Evolutionary conservation across 2,888 invertebrate genomes (phyloP), one percentile per base, ranked within the genome.

Genomic region (Dysmachus trigonus): DNA sequence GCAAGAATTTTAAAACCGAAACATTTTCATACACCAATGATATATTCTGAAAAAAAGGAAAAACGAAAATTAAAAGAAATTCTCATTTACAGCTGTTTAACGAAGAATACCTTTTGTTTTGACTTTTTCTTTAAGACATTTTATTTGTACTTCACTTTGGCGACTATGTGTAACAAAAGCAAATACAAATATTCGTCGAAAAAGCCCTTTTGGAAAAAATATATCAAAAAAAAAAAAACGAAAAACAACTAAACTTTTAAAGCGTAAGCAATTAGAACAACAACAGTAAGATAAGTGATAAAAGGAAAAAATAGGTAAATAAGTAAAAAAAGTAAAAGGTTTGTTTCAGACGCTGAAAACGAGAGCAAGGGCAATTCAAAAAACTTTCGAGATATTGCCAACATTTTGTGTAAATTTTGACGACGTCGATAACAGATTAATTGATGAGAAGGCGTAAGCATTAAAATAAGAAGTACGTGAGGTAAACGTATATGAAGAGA

Each of bases 71-170:
- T 51, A 79, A 33, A 82, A 82, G 81, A 62, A 82, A 82, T 35
- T 82, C 53, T 82, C n/a, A 82, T 82, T 82, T 82, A 33, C 81
- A 82, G 81, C 81, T 82, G 27, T 82, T 62, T 82, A 62, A 82
- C 22, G 41, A 62, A 27, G 35, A 62, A 62, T 35, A 82, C 13
- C 31, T 62, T 33, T 81, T 81, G 18, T 62, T 62, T 81, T 62
- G 18, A 62, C 53, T 62, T 33, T 62, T 35, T 62, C 18, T 33
- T 7, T 35, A 62, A 22, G 31, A 47, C 4, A 82, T 41, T 53
- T n/a, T n/a, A 27, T 62, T 82, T 62, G 18, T 18, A 62, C 27
- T 82, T 62, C 31, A 35, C 81, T 82, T 82, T 62, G 31, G 35
- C 62, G 18, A 62, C 31, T 18, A 6, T 33, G 8, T 62, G 27